Percentiles rank a stretch among this genome's conserved stretches.
Conservation (phyloP, 1,140 invertebrate genomes). For the Drosophila saltans region DNA sequence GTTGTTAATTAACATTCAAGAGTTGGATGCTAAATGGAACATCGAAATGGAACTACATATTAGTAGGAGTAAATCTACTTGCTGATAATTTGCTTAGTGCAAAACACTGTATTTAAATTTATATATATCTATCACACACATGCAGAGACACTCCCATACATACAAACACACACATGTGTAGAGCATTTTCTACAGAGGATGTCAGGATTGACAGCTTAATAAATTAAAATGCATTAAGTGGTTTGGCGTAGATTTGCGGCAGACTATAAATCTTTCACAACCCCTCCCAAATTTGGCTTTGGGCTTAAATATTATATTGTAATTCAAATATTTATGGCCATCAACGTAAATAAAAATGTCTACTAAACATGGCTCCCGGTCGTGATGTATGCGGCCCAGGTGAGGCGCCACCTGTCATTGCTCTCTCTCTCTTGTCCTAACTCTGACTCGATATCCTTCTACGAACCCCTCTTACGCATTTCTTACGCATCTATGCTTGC, state of each 20-base stretch:
- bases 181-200: slow-evolving; percentile 2
- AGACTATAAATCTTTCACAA: slow-evolving; percentile 69
- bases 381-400: slow-evolving; percentile 63
- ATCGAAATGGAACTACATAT: slow-evolving; percentile 1
- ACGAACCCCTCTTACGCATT: not conserved
- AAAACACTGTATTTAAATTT: slow-evolving; percentile 3
- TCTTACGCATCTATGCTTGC: slow-evolving; percentile 47
- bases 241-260: slow-evolving; percentile 73
- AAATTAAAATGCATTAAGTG: slow-evolving; percentile 81
- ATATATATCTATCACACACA: not conserved
- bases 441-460: not conserved
- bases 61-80: not conserved
- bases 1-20: slow-evolving; percentile 11
- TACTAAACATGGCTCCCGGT: slow-evolving; percentile 55
- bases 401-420: slow-evolving; percentile 49
- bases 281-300: slow-evolving; percentile 42
- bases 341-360: slow-evolving; percentile 80
- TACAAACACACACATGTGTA: not conserved
- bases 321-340: slow-evolving; percentile 81
- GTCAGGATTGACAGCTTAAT: slow-evolving; percentile 77
- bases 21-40: not conserved
- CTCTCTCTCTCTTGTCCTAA: slow-evolving; percentile 6
- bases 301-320: slow-evolving; percentile 80
- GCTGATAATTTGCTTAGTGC: slow-evolving; percentile 7
- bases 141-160: not conserved